Base-by-base conservation (phyloP, 2,888 invertebrate genomes). In the Synanthedon myopaeformis region DNA sequence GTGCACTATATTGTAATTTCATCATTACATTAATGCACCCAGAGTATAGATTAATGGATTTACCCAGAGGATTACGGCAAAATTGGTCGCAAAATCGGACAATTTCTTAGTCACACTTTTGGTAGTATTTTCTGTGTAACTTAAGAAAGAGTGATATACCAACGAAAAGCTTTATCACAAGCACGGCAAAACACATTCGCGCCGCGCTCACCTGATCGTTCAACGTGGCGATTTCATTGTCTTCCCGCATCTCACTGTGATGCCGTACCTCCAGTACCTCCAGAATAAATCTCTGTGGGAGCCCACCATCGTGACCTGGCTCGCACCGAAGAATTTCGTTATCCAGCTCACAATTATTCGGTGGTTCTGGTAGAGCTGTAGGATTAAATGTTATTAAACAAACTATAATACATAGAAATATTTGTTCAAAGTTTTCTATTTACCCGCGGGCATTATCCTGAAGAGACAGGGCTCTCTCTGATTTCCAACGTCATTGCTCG, bases 391-490 rank as follows among this genome's bases (percentile, higher is more conserved):
- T 11, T 49, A 8, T 49, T 49, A 8, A 17, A 14, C 5, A 49
- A n/a, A 49, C 13, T 8, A 3, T 3, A 10, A 35, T 2, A 35
- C 3, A 35, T 35, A 10, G 35, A 35, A 35, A 35, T 35, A 2
- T 10, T 35, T 35, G 35, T 10, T 8, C 10, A 23, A 42, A 42
- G 6, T 42, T n/a, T 42, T 42, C 13, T 42, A 13, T 3, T 45
- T 89, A 95, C 95, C 92, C 63, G 94, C 95, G 65, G 94, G 93
- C 66, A 94, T 87, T 55, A 96, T 90, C 81, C 93, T 92, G 75
- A 95, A 94, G 54, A 94, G 81, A 70, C 96, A 96, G 1, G 96
- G 96, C 58, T 89, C 90, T 59, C 90, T 88, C 79, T 96, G 96
- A 61, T 92, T 90, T 35, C 96, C 96, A 13, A 96, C 92, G 59